These are phyloP conservation scores for Drosophila truncata DNA, from an alignment of 1,140 invertebrate species.

Conservation along the genomic window DNA sequence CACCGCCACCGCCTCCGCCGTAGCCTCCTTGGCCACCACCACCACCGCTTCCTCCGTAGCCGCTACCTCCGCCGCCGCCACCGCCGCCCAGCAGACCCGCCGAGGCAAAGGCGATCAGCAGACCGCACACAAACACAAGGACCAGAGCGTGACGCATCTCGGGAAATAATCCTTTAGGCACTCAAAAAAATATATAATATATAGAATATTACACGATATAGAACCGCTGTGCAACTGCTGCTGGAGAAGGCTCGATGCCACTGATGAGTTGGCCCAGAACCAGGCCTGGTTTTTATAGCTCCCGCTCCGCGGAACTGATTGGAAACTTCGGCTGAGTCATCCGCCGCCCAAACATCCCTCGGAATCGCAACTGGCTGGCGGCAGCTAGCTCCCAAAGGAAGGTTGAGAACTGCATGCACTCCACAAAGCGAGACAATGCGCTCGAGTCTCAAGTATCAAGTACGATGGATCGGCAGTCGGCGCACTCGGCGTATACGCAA, in stretches of 20 bases:
- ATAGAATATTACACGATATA: neutral
- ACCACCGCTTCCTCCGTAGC: conserved; percentile 19
- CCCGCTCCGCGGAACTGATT: conserved; percentile 29
- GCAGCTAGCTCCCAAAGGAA: conserved; percentile 63
- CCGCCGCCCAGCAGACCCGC: conserved; percentile 51
- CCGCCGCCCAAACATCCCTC: conserved; percentile 37
- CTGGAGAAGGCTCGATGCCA: conserved; percentile 62
- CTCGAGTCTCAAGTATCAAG: conserved; percentile 37
- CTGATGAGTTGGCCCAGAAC: conserved; percentile 55
- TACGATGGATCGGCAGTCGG: conserved; percentile 25
- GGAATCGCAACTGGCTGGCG: neutral
- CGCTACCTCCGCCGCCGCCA: conserved; percentile 22
- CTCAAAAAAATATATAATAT: conserved; percentile 13
- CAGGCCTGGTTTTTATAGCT: conserved; percentile 62
- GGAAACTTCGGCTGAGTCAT: conserved; percentile 59
- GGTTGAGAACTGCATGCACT: conserved; percentile 64
- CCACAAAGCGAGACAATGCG: conserved; percentile 20
- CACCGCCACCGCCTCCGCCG: conserved; percentile 19
- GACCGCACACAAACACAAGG: conserved; percentile 58
- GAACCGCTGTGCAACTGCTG: conserved; percentile 42
- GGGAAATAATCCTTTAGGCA: neutral
- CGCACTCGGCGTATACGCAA: conserved; percentile 66
- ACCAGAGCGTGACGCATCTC: conserved; percentile 66
- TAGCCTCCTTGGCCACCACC: conserved; percentile 45
- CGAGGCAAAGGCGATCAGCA: conserved; percentile 61